Evolutionary conservation across 2,797 vertebrate species (phyloP).

Genomic region (Acanthornis magna): DNA sequence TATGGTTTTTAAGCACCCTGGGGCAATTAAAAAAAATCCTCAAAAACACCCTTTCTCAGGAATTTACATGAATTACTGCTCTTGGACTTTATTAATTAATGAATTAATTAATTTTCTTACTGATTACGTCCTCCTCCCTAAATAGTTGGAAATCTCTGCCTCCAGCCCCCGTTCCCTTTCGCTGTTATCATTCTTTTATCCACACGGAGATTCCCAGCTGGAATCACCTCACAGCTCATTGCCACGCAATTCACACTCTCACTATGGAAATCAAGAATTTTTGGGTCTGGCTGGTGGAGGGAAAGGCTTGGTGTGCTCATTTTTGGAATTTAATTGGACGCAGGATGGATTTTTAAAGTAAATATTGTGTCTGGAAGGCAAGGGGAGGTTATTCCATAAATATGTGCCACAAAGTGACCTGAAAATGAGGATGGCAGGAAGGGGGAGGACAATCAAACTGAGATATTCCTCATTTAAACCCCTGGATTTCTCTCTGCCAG

Average conservation of each 20-base stretch:
- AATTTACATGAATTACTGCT: neutral
- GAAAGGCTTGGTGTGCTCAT: neutral
- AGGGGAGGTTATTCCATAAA: fast-evolving
- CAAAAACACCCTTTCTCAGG: neutral
- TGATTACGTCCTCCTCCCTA: fast-evolving
- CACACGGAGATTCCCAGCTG: neutral
- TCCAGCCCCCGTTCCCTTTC: fast-evolving
- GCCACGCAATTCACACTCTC: fast-evolving
- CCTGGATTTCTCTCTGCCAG: neutral
- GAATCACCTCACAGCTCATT: neutral
- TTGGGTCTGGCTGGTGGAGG: neutral
- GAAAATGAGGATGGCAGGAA: neutral
- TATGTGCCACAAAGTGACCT: neutral
- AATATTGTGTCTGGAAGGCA: neutral
- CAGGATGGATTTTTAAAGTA: neutral
- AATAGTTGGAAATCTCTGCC: neutral
- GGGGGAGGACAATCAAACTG: neutral
- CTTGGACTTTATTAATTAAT: neutral
- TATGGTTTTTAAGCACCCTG: neutral
- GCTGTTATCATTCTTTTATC: too few relatives aligned
- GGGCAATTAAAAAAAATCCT: neutral
- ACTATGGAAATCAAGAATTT: neutral
- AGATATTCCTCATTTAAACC: neutral
- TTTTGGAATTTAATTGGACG: neutral
- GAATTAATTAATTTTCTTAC: fast-evolving